Base-by-base conservation (phyloP, 2,113 vertebrate species). In the Rhabdornis inornatus region DNA sequence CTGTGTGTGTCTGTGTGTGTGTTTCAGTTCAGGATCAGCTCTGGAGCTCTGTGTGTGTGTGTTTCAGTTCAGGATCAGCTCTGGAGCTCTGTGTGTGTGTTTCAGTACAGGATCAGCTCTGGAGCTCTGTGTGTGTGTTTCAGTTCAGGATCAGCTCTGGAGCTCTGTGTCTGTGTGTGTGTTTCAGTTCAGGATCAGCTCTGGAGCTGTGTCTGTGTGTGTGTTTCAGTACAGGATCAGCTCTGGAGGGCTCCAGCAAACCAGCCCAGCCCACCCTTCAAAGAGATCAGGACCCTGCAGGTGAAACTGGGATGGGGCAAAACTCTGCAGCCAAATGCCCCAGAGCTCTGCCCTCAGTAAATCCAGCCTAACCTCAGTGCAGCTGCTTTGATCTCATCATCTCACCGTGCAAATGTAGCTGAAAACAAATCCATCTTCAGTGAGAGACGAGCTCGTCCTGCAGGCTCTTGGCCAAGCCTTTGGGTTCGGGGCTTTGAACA, bases 381-480 rank as follows among this genome's bases (percentile, higher is more conserved):
- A 77, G 89, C 94, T 94, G 93, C 94, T 86, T 95, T 95, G 93
- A 91, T 94, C 95, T 87, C 90, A 2, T 57, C 78, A 70, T 85
- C 94, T 65, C 84, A 4, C 24, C 63, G 8, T 77, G 87, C 83
- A 93, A 85, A 91, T 80, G 55, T 21, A 59, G 78, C 68, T 82
- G 87, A 59, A 88, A 94, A 94, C 93, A 95, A 95, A 95, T 15
- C 15, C 42, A 30, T 30, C 76, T 44, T 82, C 89, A 93, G 71
- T 0, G 35, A 60, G 94, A 47, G 89, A 42, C 0, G 2, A 88
- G 94, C 74, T 82, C 2, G 33, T 9, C 84, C 59, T 8, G 52
- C 89, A 94, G 96, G 96, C 93, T 92, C 75, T 20, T 0, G 8
- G 93, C 95, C 96, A 96, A 90, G 78, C 57, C 89, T 77, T 61